Percentiles rank a stretch among this genome's conserved stretches.
Evolutionary conservation across 2,888 invertebrate species (phyloP).

Genomic region (Drosophila siamana): DNA sequence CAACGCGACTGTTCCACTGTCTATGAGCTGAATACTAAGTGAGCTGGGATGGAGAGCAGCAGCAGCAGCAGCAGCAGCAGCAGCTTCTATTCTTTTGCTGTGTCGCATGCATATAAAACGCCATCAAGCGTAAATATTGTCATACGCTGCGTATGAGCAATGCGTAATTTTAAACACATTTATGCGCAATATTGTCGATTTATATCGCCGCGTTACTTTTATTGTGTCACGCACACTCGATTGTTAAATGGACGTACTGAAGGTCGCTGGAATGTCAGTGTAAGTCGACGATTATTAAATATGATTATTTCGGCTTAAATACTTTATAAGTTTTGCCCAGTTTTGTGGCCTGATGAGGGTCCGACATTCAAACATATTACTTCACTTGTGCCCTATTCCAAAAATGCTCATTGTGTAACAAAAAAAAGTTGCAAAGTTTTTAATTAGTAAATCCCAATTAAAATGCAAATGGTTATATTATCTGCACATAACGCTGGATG

Average conservation of each 20-base stretch:
- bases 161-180: slow-evolving; percentile 80
- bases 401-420: slow-evolving; percentile 39
- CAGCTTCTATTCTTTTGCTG: slow-evolving; percentile 19
- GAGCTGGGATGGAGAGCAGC: slow-evolving; percentile 25
- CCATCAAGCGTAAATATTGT: slow-evolving; percentile 75
- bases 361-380: neutral
- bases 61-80: slow-evolving; percentile 28
- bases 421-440: slow-evolving; percentile 64
- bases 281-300: slow-evolving; percentile 13
- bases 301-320: slow-evolving; percentile 4
- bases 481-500: slow-evolving; percentile 43
- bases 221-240: slow-evolving; percentile 45
- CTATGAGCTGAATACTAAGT: slow-evolving; percentile 73
- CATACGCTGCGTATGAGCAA: slow-evolving; percentile 79
- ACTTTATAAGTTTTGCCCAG: slow-evolving; percentile 1
- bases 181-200: slow-evolving; percentile 74
- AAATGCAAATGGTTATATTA: slow-evolving; percentile 71
- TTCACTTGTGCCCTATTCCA: neutral
- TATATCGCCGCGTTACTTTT: slow-evolving; percentile 48
- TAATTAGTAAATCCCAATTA: slow-evolving; percentile 77
- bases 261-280: slow-evolving; percentile 11
- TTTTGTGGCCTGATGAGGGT: slow-evolving; percentile 12
- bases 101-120: slow-evolving; percentile 49
- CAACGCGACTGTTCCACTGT: slow-evolving; percentile 21
- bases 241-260: slow-evolving; percentile 28